Percentiles rank a stretch among this genome's conserved stretches.
Conservation (phyloP, 2,888 invertebrate species). For the Ischnura elegans region DNA sequence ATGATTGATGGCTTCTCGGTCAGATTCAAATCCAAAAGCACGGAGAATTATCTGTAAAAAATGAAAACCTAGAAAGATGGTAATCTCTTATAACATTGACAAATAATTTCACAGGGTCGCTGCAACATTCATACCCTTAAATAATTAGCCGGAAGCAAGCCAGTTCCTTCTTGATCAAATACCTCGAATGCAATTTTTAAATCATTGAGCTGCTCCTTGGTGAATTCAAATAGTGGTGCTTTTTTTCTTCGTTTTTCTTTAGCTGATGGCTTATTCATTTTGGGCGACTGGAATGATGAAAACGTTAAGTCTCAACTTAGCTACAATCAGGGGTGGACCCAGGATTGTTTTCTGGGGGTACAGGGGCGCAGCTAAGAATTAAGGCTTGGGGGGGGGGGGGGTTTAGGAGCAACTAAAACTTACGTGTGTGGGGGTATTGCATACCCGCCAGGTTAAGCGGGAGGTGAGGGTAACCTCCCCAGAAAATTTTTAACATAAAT, state of each 20-base stretch:
- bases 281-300: neutral
- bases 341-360: too few relatives aligned
- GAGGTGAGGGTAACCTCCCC: too few relatives aligned
- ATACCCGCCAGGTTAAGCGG: too few relatives aligned
- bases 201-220: conserved; percentile 41
- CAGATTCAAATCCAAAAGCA: neutral
- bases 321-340: too few relatives aligned
- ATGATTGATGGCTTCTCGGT: neutral
- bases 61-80: neutral
- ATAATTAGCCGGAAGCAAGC: conserved; percentile 37
- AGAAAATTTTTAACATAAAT: too few relatives aligned
- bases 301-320: neutral
- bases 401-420: too few relatives aligned
- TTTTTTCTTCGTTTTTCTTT: conserved; percentile 1
- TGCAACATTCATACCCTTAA: neutral
- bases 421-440: too few relatives aligned
- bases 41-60: neutral
- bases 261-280: neutral
- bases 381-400: too few relatives aligned
- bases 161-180: conserved; percentile 53
- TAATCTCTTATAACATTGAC: neutral
- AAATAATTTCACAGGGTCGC: neutral
- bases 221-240: conserved; percentile 24
- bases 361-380: too few relatives aligned
- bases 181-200: conserved; percentile 33